Percentiles rank a stretch among this genome's conserved stretches.
Evolutionary conservation across 1,140 invertebrate species (phyloP).

Genomic region (Orchesella cincta): DNA sequence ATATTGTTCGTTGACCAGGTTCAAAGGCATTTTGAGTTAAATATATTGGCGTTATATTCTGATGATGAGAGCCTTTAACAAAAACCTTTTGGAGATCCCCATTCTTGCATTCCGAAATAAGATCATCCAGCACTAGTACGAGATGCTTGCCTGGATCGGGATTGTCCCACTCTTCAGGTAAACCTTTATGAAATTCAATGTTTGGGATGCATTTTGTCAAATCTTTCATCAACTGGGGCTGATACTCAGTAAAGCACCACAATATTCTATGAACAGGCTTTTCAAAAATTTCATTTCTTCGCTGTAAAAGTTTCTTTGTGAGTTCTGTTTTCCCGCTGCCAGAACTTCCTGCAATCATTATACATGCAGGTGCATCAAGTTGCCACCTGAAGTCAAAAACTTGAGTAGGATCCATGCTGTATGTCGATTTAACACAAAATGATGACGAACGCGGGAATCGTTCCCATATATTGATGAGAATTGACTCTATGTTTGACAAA

Average conservation of each 20-base stretch:
- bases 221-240: slow-evolving; percentile 18
- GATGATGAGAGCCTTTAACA: slow-evolving; percentile 35
- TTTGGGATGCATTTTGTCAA: not conserved
- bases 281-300: not conserved
- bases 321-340: too few relatives aligned
- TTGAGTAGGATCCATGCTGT: not conserved
- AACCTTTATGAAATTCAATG: slow-evolving; percentile 33
- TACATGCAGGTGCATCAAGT: not conserved
- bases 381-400: not conserved
- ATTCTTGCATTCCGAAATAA: slow-evolving; percentile 34
- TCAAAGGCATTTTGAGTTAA: slow-evolving; percentile 34
- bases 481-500: too few relatives aligned
- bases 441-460: not conserved
- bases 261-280: not conserved
- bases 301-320: too few relatives aligned
- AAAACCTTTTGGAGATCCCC: not conserved
- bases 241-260: not conserved
- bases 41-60: slow-evolving; percentile 14
- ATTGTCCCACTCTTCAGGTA: not conserved
- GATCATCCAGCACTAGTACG: slow-evolving; percentile 38
- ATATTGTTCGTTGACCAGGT: slow-evolving; percentile 17
- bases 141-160: not conserved
- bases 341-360: not conserved
- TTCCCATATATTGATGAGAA: too few relatives aligned
- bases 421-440: not conserved